These are phyloP conservation scores for Lasaia peninsularis DNA, from an alignment of 1,140 invertebrate species.

Conservation along the genomic window DNA sequence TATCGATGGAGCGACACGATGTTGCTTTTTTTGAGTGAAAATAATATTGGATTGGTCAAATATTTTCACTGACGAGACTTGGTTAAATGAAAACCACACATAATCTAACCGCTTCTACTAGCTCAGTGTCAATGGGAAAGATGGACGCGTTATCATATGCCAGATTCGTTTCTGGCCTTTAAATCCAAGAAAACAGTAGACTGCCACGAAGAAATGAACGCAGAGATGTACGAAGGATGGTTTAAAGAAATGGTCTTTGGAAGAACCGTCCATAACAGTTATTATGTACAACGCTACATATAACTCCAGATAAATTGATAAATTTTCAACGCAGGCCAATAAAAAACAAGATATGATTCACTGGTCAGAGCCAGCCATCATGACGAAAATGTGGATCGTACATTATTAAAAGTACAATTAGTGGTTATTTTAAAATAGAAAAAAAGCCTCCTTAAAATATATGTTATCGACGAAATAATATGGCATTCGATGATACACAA, in stretches of 20 bases:
- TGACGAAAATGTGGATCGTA: constrained; percentile 5
- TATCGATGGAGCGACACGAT: neutral
- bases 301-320: constrained; percentile 3
- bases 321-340: constrained; percentile 3
- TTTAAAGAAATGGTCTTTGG: constrained; percentile 12
- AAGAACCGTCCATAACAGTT: constrained; percentile 5
- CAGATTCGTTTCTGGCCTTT: neutral
- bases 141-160: neutral
- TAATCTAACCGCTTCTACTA: neutral
- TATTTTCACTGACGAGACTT: neutral
- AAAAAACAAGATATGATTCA: constrained; percentile 5
- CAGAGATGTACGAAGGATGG: constrained; percentile 5
- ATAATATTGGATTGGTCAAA: neutral
- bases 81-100: neutral
- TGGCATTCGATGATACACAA: too few relatives aligned
- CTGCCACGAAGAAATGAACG: neutral
- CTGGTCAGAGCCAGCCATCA: neutral
- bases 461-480: neutral
- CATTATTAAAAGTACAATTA: constrained; percentile 1
- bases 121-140: neutral
- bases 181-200: neutral
- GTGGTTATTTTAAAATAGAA: constrained; percentile 1
- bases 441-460: neutral
- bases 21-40: neutral
- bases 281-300: constrained; percentile 2